Conservation (phyloP, 2,888 invertebrate genomes). For the Meiosimyza decipiens region DNA sequence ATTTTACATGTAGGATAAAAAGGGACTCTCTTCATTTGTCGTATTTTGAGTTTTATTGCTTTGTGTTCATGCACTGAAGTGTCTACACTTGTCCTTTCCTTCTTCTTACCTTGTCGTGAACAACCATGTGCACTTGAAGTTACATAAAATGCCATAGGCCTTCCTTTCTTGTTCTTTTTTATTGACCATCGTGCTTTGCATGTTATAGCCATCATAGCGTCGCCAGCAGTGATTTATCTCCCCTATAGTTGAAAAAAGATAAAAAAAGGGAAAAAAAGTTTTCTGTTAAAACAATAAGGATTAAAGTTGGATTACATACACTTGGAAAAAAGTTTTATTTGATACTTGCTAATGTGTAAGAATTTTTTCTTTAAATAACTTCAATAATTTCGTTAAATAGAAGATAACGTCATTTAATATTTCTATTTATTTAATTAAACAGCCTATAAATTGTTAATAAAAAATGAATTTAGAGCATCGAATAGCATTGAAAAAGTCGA, state of each 20-base stretch:
- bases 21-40: background rate
- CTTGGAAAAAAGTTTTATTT: background rate
- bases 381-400: too few relatives aligned
- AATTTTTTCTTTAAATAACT: too few relatives aligned
- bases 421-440: too few relatives aligned
- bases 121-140: slow-evolving; percentile 65
- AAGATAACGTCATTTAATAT: too few relatives aligned
- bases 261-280: background rate
- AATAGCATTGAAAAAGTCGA: too few relatives aligned
- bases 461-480: too few relatives aligned
- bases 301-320: slow-evolving; percentile 4
- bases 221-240: slow-evolving; percentile 65
- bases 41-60: background rate
- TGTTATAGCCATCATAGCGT: slow-evolving; percentile 64
- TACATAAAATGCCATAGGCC: slow-evolving; percentile 63
- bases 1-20: background rate
- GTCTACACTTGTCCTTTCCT: background rate
- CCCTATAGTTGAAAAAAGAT: slow-evolving; percentile 46
- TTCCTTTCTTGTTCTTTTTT: slow-evolving; percentile 64
- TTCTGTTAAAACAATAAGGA: background rate
- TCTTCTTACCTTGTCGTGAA: slow-evolving; percentile 60
- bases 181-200: slow-evolving; percentile 61
- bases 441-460: too few relatives aligned
- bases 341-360: too few relatives aligned
- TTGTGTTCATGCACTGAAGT: background rate